A percentile compares a stretch with the other conserved stretches of the same genome.
Conservation (phyloP, 1,140 invertebrate species). For the Drosophila funebris region DNA sequence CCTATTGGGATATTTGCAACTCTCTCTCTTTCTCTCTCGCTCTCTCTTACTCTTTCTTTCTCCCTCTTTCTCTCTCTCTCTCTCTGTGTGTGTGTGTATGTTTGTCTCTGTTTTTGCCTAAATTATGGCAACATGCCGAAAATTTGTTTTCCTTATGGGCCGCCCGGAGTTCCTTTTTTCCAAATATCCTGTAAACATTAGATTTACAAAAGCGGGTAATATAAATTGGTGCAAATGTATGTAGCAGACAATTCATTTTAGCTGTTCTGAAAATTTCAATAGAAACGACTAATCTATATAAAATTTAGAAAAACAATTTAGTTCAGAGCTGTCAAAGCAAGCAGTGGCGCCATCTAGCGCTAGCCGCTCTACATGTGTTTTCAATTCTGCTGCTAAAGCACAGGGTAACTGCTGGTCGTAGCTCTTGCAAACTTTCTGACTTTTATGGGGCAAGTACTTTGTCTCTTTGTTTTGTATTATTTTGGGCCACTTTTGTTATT, state of each 20-base stretch:
- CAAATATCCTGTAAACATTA: background rate
- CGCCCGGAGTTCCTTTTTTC: background rate
- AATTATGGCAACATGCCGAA: constrained; percentile 45
- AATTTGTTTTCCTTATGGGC: constrained; percentile 38
- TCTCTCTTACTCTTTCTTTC: background rate
- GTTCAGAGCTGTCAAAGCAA: no score
- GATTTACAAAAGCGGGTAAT: background rate
- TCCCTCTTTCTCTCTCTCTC: background rate
- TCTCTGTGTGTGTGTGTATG: background rate
- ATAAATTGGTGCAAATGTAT: no score
- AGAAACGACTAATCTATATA: no score
- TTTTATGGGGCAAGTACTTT: constrained; percentile 34
- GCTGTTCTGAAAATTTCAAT: no score
- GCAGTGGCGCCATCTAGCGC: no score
- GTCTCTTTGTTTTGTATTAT: constrained; percentile 28
- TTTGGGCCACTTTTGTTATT: constrained; percentile 25
- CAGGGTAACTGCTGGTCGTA: background rate
- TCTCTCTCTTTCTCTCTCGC: background rate
- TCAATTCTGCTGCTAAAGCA: no score
- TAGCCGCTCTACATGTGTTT: no score
- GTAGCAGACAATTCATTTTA: no score
- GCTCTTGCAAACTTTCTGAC: constrained; percentile 5
- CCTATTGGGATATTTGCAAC: constrained; percentile 9
- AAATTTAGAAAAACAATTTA: no score
- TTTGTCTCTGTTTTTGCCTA: constrained; percentile 24